Evolutionary conservation across 2,888 invertebrate genomes (phyloP).

Genomic region (Anaspis maculata): DNA sequence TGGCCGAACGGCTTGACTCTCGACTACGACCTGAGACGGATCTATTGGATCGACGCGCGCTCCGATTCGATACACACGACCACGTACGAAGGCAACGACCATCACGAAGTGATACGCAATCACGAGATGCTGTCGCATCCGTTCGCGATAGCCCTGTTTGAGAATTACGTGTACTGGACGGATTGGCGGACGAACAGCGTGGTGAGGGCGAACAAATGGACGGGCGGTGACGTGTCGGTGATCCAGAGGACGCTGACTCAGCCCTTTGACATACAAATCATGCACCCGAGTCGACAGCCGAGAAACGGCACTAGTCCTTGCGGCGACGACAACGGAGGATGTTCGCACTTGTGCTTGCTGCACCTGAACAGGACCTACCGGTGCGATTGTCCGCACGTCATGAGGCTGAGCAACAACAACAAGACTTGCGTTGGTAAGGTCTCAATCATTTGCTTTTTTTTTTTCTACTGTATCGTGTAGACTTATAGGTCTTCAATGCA

Average conservation of each 20-base stretch:
- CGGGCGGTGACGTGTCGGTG: slow-evolving; percentile 66
- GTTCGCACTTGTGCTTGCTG: slow-evolving; percentile 74
- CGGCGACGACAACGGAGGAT: slow-evolving; percentile 60
- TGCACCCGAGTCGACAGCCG: slow-evolving; percentile 71
- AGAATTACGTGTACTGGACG: slow-evolving; percentile 85
- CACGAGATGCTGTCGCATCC: slow-evolving; percentile 77
- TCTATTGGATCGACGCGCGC: slow-evolving; percentile 82
- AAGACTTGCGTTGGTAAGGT: slow-evolving; percentile 57
- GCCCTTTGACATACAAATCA: slow-evolving; percentile 83
- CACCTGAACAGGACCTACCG: slow-evolving; percentile 54
- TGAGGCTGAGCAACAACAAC: slow-evolving; percentile 61
- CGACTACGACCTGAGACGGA: slow-evolving; percentile 62
- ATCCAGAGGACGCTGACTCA: slow-evolving; percentile 78
- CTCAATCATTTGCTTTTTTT: neutral
- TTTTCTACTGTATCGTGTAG: neutral
- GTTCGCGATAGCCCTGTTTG: slow-evolving; percentile 80
- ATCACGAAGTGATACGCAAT: slow-evolving; percentile 56
- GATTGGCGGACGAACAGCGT: slow-evolving; percentile 88
- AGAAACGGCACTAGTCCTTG: slow-evolving; percentile 57
- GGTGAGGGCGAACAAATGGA: slow-evolving; percentile 82
- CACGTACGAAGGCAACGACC: slow-evolving; percentile 69
- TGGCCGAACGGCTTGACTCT: slow-evolving; percentile 82
- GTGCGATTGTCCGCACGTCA: slow-evolving; percentile 84
- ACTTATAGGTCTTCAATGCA: no score
- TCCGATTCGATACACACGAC: slow-evolving; percentile 83